phyloP scores from a whole-genome alignment of 2,797 vertebrate genomes.

The Lates japonicus region DNA sequence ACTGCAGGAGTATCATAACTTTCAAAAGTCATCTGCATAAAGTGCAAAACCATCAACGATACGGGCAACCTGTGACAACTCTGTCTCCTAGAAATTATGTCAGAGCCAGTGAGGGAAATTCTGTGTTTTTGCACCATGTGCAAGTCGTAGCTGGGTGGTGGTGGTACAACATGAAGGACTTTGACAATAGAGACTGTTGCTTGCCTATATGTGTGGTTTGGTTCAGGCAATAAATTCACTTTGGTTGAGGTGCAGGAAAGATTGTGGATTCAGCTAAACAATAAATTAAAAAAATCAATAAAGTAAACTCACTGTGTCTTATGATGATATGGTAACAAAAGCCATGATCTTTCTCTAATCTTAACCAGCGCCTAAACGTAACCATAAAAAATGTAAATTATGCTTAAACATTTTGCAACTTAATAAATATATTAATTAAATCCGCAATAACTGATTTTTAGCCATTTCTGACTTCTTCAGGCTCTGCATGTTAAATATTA shows the following conservation, averaged over 20 bases:
- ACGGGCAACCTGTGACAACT: not conserved
- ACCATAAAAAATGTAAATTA: too few relatives aligned
- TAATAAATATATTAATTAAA: too few relatives aligned
- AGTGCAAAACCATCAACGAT: constrained; percentile 32
- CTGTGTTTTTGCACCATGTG: not conserved
- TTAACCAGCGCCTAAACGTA: too few relatives aligned
- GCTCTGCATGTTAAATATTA: too few relatives aligned
- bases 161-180: not conserved
- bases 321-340: not conserved
- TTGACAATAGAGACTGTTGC: not conserved
- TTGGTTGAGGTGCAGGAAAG: not conserved
- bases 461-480: too few relatives aligned
- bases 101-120: not conserved
- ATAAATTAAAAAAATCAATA: too few relatives aligned
- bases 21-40: constrained; percentile 10
- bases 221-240: not conserved
- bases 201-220: not conserved
- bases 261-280: not conserved
- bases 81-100: constrained; percentile 2
- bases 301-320: not conserved
- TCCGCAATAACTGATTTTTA: too few relatives aligned
- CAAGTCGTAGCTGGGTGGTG: not conserved
- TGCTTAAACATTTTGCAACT: too few relatives aligned
- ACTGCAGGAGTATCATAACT: constrained; percentile 48
- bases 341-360: not conserved